Base-by-base conservation (phyloP, 2,888 invertebrate species). In the Diplazon laetatorius region DNA sequence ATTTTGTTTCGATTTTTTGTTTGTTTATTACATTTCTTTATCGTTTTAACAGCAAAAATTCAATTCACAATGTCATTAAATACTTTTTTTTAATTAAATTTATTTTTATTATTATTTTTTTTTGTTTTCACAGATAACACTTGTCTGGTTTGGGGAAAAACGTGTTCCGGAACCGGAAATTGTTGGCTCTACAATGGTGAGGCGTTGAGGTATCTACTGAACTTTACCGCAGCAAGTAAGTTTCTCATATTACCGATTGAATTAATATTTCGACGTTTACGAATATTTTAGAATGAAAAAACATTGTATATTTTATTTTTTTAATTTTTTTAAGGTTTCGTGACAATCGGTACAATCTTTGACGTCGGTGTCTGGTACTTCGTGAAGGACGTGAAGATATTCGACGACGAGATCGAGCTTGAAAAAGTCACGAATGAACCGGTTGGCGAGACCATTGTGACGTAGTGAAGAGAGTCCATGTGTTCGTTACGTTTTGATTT, bases 141-240 rank as follows among this genome's bases (percentile, higher is more conserved):
- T 6, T 95, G 95, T 84, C 88, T 95, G 25, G 94, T 95, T 12
- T 95, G 95, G 95, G 95, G 95, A 10, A 94, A 94, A 87, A 95
- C 94, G 2, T 95, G 95, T 85, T 92, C 93, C 0, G 93, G 93
- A 68, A 93, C 93, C 62, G 95, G 95, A 80, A 95, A 95, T 85
- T 95, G 95, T 86, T 95, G 95, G 95, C 91, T 95, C 9, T 95
- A 95, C 88, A 94, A 95, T 88, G 94, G 94, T 9, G 92, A 93
- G 85, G 92, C 93, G 4, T 91, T 95, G 82, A 92, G 94, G 87
- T 94, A 94, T 83, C 92, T 93, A 59, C 88, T 95, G 78, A 95
- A 95, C 89, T 93, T 94, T 81, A 94, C 94, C 10, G 94, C 95
- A 55, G 94, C 94, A 80, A 89, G 92, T 92, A 80, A 89, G 90